Percentiles rank a stretch among this genome's conserved stretches.
These are phyloP conservation scores for Drosophila orena DNA, from an alignment of 1,140 invertebrate genomes.

Conservation along the genomic window DNA sequence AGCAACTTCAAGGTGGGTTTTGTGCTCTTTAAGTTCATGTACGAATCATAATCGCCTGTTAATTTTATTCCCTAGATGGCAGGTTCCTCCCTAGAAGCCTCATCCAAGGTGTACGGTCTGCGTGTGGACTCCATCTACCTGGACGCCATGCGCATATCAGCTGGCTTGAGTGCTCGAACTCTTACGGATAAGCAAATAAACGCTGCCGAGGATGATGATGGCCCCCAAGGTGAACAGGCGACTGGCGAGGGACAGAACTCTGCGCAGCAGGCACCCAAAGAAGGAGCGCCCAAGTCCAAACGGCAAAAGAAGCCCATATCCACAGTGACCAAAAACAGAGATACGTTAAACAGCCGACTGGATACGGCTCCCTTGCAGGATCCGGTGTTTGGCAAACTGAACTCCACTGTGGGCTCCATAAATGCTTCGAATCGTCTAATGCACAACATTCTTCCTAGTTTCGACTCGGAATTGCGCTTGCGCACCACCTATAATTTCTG, in stretches of 20 bases:
- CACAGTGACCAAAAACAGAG: slow-evolving; percentile 84
- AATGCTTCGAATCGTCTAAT: slow-evolving; percentile 81
- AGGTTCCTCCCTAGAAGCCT: slow-evolving; percentile 90
- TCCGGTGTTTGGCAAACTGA: slow-evolving; percentile 81
- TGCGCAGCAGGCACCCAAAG: not conserved
- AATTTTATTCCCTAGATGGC: slow-evolving; percentile 82
- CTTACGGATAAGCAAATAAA: slow-evolving; percentile 60
- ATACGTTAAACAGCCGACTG: slow-evolving; percentile 78
- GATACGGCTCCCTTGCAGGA: slow-evolving; percentile 79
- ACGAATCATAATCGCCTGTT: not conserved
- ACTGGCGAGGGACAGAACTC: slow-evolving; percentile 25
- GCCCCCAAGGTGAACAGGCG: slow-evolving; percentile 34
- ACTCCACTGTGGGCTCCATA: slow-evolving; percentile 79
- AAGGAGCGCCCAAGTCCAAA: slow-evolving; percentile 56
- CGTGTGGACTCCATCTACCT: slow-evolving; percentile 90
- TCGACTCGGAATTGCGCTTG: slow-evolving; percentile 66
- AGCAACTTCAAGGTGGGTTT: slow-evolving; percentile 87
- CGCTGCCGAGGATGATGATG: slow-evolving; percentile 65
- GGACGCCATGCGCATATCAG: slow-evolving; percentile 89
- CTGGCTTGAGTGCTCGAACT: slow-evolving; percentile 85
- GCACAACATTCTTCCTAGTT: slow-evolving; percentile 77
- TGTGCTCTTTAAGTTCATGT: too few relatives aligned
- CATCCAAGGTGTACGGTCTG: slow-evolving; percentile 90
- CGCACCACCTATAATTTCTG: slow-evolving; percentile 74
- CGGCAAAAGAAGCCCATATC: slow-evolving; percentile 79